phyloP scores from a whole-genome alignment of 2,113 vertebrate genomes.

The Stigmatopora nigra region DNA sequence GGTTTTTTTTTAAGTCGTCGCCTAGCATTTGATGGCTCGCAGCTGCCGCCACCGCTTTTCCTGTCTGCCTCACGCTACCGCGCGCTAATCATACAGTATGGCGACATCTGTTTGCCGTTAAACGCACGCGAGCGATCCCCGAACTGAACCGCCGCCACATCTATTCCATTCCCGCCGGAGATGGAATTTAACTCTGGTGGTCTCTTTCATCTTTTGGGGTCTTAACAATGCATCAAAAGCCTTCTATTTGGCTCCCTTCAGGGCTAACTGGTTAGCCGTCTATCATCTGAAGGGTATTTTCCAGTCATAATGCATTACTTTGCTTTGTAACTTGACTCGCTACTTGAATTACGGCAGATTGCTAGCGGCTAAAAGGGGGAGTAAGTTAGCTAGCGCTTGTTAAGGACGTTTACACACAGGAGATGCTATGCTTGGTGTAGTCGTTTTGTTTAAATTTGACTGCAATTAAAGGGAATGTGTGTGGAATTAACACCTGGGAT shows the following conservation, averaged over 20 bases:
- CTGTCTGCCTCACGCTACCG: conserved; percentile 53
- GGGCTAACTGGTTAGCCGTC: not conserved
- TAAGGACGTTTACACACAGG: too few species aligned
- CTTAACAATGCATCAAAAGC: conserved; percentile 24
- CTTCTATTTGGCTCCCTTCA: conserved; percentile 11
- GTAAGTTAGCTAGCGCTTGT: too few species aligned
- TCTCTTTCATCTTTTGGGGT: conserved; percentile 32
- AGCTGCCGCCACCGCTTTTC: conserved; percentile 61
- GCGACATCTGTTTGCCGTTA: conserved; percentile 61
- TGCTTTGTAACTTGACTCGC: not conserved
- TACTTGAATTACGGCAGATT: too few species aligned
- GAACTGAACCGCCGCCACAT: conserved; percentile 36
- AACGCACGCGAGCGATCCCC: conserved; percentile 46
- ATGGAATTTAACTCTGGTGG: conserved; percentile 44
- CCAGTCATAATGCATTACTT: not conserved
- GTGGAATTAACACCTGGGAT: too few species aligned
- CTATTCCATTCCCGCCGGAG: conserved; percentile 58
- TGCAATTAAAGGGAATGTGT: too few species aligned
- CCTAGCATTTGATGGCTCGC: conserved; percentile 54
- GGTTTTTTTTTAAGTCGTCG: conserved; percentile 53
- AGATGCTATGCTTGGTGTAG: too few species aligned
- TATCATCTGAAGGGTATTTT: not conserved
- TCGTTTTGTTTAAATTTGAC: too few species aligned
- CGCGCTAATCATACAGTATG: conserved; percentile 59
- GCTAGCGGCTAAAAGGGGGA: too few species aligned